phyloP scores from a whole-genome alignment of 1,140 invertebrate genomes.

The Ephestia elutella region DNA sequence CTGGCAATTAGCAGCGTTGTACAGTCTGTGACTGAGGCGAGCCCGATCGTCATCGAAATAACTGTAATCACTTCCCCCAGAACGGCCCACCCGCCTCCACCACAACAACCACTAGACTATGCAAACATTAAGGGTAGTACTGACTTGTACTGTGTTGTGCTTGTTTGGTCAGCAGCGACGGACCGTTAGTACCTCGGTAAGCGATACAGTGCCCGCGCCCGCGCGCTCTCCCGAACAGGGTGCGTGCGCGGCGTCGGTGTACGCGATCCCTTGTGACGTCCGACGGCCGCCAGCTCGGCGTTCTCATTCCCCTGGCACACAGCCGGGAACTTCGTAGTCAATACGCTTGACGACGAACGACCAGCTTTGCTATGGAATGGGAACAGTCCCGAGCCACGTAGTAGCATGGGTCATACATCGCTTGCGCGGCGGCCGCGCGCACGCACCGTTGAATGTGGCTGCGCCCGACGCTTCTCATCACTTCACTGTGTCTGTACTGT shows the following conservation, averaged over 20 bases:
- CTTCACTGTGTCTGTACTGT: constrained; percentile 72
- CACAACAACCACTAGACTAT: constrained; percentile 37
- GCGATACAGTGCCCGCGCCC: constrained; percentile 55
- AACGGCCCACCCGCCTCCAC: constrained; percentile 16
- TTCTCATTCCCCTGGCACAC: constrained; percentile 12
- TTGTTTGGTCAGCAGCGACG: constrained; percentile 73
- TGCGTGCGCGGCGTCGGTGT: constrained; percentile 59
- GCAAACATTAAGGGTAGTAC: constrained; percentile 59
- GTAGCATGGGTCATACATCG: constrained; percentile 73
- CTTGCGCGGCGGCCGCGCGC: constrained; percentile 70
- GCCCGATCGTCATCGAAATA: constrained; percentile 14
- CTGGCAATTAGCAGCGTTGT: constrained; percentile 15
- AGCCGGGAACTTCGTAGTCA: not conserved
- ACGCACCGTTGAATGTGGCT: constrained; percentile 72
- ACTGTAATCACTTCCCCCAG: constrained; percentile 16
- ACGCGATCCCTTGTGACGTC: constrained; percentile 70
- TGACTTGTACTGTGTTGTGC: constrained; percentile 70
- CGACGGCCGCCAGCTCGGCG: constrained; percentile 47
- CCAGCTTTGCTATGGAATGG: constrained; percentile 20
- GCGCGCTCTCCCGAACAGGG: constrained; percentile 43
- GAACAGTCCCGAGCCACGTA: constrained; percentile 47
- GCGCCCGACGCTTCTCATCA: constrained; percentile 72
- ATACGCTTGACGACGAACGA: not conserved
- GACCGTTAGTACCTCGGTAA: constrained; percentile 72
- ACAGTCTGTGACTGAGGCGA: constrained; percentile 8